phyloP scores from a whole-genome alignment of 2,797 vertebrate species.

The Uromys caudimaculatus region DNA sequence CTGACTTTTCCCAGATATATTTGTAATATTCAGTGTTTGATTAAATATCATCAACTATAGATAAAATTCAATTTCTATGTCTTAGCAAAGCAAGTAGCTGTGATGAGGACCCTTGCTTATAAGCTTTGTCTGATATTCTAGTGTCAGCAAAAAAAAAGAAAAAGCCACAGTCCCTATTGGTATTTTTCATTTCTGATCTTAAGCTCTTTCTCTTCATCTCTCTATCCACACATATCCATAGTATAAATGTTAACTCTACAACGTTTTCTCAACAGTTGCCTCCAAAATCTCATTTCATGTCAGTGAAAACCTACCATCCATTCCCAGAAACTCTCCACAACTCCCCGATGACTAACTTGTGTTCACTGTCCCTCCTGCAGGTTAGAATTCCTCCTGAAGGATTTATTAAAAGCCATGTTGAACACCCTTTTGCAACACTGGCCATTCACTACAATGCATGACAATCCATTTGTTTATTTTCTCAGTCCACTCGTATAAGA shows the following conservation, averaged over 20 bases:
- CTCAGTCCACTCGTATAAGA: not conserved
- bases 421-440: not conserved
- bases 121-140: not conserved
- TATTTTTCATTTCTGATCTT: not conserved
- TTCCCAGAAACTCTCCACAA: too few relatives aligned
- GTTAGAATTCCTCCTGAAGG: not conserved
- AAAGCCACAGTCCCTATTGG: not conserved
- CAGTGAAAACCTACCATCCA: not conserved
- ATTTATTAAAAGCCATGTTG: not conserved
- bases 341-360: not conserved
- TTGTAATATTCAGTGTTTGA: not conserved
- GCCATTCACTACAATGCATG: not conserved
- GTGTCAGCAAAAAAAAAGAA: fast-evolving
- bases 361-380: not conserved
- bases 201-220: not conserved
- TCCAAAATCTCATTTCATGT: not conserved
- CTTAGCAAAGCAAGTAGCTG: not conserved
- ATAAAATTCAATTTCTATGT: not conserved
- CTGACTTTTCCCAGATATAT: not conserved
- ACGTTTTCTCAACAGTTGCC: not conserved
- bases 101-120: not conserved
- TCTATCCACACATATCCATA: not conserved
- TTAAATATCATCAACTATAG: not conserved
- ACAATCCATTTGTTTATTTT: not conserved
- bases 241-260: not conserved